Base-by-base conservation (phyloP, 1,140 invertebrate species). In the Diabrotica undecimpunctata region DNA sequence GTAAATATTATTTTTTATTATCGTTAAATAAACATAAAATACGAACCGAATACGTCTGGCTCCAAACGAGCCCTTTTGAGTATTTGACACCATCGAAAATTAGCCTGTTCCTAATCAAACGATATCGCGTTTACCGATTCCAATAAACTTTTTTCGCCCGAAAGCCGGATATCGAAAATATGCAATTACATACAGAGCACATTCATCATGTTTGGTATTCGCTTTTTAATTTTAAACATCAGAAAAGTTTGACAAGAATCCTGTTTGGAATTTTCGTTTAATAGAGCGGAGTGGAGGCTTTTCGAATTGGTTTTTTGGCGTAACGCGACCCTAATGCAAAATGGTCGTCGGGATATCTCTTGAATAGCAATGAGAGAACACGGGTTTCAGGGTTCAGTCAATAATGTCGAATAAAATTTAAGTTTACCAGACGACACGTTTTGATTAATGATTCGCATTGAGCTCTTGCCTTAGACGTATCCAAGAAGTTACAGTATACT, bases 171-270 rank as follows among this genome's bases (percentile, higher is more conserved):
- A 10, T 46, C 8, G 41, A 46, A 46, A 46, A 46, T 46, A 46
- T 46, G 41, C 41, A 46, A 46, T 46, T 46, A 46, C 25, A 25
- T 46, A 46, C 41, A 46, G 8, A 46, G 41, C 41, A 46, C 41
- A 46, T 46, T 46, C 8, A 46, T 46, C 41, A 46, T 46, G 41
- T 46, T 46, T 6, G 41, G 41, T n/a, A 46, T 46, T 46, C 41
- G 25, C 25, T 25, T 46, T 46, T 46, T 46, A 46, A 46, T 46
- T 46, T 46, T 46, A 46, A 46, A 46, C 41, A 46, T 46, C 41
- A 46, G 41, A 46, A 46, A 46, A 46, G 41, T 46, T 46, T 46
- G 41, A 46, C 41, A 46, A 46, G 41, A 46, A 46, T 46, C 41
- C 41, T 46, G 41, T 46, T 46, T 46, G 41, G 41, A 46, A 46